Base-by-base conservation (phyloP, 2,797 vertebrate genomes). In the Orientallactaga sibirica region DNA sequence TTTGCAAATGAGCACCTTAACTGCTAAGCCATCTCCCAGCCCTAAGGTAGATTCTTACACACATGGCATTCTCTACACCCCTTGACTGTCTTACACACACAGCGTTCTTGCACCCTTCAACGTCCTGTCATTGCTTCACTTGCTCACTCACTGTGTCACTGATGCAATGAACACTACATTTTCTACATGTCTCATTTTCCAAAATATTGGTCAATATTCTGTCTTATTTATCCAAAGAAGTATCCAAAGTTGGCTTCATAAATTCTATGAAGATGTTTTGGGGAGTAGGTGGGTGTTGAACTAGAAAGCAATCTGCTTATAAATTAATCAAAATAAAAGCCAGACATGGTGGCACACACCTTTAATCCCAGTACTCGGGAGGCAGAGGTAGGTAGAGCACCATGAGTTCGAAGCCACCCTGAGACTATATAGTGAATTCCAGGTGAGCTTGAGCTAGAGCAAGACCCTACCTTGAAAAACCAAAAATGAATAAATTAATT, bases 311-410 rank as follows among this genome's bases (percentile, higher is more conserved):
- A 62, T 66, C 2, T 29, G 48, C 7, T 80, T 81, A 68, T n/a
- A 75, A 78, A 66, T 86, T 90, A 78, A 74, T 52, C 77, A 83
- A n/a, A 91, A 76, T 24, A 73, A 37, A 37, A 37, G 33, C 33
- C 33, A 37, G 33, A 2, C 33, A 2, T 37, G 33, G 33, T 37
- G 33, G 33, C 33, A 37, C 33, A 37, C 33, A 37, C 33, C 33
- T 37, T 37, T 37, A 37, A 37, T 37, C 33, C 33, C 33, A 37
- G 33, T 37, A 37, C 33, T 37, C 33, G 33, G 33, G 33, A 37
- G 33, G 33, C 33, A 37, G 33, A 37, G 33, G 33, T 37, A 37
- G 33, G 33, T 37, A 37, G 33, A 37, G 33, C 33, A 37, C 33
- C 33, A 37, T 37, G 33, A 37, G 33, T 37, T 37, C 33, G 33